A percentile compares a stretch with the other conserved stretches of the same genome.
These are phyloP conservation scores for Sclerurus mexicanus DNA, from an alignment of 2,113 vertebrate species.

Conservation along the genomic window DNA sequence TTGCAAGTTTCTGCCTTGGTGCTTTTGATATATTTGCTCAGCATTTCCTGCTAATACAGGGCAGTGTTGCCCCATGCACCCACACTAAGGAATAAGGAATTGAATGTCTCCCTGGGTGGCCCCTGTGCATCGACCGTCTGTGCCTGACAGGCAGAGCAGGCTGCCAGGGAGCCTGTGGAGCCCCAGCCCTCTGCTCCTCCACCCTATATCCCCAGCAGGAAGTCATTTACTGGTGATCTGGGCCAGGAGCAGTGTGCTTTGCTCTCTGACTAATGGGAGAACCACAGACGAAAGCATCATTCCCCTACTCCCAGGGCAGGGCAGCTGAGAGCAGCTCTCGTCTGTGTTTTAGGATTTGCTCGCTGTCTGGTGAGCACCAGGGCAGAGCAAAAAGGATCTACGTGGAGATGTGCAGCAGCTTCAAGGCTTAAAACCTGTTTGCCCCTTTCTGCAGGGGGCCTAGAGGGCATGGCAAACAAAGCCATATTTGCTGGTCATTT, in stretches of 20 bases:
- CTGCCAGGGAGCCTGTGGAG: neutral
- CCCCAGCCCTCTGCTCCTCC: neutral
- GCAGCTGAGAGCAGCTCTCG: rapidly evolving
- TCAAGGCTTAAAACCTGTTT: neutral
- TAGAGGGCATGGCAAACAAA: neutral
- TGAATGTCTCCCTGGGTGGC: constrained; percentile 28
- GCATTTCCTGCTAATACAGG: neutral
- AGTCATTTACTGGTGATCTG: constrained; percentile 16
- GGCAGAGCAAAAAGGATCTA: neutral
- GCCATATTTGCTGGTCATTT: neutral
- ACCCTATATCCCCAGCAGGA: neutral
- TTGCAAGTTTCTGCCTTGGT: constrained; percentile 24
- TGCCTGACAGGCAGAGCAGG: constrained; percentile 11
- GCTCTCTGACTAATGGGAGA: neutral
- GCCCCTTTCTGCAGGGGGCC: neutral
- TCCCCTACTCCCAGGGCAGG: rapidly evolving
- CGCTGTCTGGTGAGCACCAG: neutral
- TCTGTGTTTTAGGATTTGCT: neutral
- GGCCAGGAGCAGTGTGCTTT: neutral
- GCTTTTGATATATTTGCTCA: neutral
- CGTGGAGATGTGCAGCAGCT: neutral
- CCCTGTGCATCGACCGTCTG: neutral
- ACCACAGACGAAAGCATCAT: neutral
- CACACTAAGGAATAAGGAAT: neutral
- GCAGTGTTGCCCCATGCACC: neutral